A percentile compares a stretch with the other conserved stretches of the same genome.
phyloP scores from a whole-genome alignment of 2,797 vertebrate species.

The Muraenolepis orangiensis region DNA sequence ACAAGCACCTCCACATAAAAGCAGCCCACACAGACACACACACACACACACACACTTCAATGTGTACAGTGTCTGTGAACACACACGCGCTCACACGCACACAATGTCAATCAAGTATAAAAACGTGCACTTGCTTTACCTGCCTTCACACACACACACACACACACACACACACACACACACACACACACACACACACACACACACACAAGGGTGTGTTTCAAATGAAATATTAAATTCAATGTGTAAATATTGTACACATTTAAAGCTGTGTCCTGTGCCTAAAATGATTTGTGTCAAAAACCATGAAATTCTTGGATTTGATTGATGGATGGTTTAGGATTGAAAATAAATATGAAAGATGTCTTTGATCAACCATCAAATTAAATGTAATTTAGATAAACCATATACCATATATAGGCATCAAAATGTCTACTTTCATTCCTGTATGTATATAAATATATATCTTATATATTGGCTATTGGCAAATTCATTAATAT shows the following conservation, averaged over 20 bases:
- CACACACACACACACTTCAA: background rate
- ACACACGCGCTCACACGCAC: too few species aligned
- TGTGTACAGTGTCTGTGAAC: too few species aligned
- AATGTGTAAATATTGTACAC: background rate
- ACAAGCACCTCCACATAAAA: constrained; percentile 7
- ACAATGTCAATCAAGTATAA: too few species aligned
- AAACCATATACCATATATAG: constrained; percentile 2
- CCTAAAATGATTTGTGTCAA: background rate
- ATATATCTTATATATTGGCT: background rate
- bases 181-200: background rate
- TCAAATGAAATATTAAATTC: background rate
- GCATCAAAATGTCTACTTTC: background rate
- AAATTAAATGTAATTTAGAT: constrained; percentile 5
- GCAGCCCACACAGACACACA: background rate
- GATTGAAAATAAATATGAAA: constrained; percentile 6
- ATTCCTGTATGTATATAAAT: background rate
- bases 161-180: background rate
- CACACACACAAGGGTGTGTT: background rate
- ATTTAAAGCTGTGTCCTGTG: background rate
- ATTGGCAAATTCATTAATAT: background rate
- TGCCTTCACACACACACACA: too few species aligned
- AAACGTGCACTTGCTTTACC: too few species aligned
- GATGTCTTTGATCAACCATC: constrained; percentile 1
- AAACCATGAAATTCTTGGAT: background rate
- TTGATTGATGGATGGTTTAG: background rate